These are phyloP conservation scores for Xestoiulus laeticollis DNA, from an alignment of 2,888 invertebrate species.

Conservation along the genomic window DNA sequence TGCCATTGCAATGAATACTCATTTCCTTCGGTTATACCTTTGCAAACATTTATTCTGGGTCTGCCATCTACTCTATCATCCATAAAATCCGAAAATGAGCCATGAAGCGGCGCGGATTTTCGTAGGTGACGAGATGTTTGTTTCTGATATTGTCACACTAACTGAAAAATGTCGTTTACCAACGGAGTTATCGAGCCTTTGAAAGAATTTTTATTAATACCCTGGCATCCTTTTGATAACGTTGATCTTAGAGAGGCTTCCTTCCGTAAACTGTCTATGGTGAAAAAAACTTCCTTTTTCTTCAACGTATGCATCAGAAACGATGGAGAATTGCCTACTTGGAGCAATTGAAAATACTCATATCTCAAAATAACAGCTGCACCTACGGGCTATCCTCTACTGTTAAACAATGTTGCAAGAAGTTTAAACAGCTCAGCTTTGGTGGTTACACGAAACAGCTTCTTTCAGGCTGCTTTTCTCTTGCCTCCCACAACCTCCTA, in stretches of 20 bases:
- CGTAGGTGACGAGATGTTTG: constrained; percentile 39
- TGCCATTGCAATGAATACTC: constrained; percentile 31
- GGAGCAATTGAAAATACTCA: constrained; percentile 13
- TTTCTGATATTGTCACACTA: constrained; percentile 41
- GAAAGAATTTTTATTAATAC: constrained; percentile 43
- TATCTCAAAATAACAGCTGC: constrained; percentile 15
- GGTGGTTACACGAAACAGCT: neutral
- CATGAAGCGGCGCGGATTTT: constrained; percentile 31
- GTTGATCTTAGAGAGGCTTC: constrained; percentile 34
- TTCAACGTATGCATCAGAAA: neutral
- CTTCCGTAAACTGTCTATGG: constrained; percentile 1
- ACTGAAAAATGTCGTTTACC: constrained; percentile 43
- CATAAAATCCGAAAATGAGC: constrained; percentile 38
- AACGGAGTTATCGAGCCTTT: constrained; percentile 29
- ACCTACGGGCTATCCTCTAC: neutral
- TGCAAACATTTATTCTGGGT: constrained; percentile 31
- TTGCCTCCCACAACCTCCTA: neutral
- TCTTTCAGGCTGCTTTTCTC: neutral
- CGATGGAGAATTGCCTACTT: neutral
- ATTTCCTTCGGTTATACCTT: constrained; percentile 31
- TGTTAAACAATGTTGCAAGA: neutral
- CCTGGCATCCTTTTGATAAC: constrained; percentile 41
- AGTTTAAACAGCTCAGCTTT: neutral
- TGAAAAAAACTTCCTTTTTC: constrained; percentile 23
- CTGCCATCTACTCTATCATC: constrained; percentile 37